These are phyloP conservation scores for cat (Felis catus) DNA, from an alignment of 2,113 vertebrate species.

Conservation along the genomic window DNA sequence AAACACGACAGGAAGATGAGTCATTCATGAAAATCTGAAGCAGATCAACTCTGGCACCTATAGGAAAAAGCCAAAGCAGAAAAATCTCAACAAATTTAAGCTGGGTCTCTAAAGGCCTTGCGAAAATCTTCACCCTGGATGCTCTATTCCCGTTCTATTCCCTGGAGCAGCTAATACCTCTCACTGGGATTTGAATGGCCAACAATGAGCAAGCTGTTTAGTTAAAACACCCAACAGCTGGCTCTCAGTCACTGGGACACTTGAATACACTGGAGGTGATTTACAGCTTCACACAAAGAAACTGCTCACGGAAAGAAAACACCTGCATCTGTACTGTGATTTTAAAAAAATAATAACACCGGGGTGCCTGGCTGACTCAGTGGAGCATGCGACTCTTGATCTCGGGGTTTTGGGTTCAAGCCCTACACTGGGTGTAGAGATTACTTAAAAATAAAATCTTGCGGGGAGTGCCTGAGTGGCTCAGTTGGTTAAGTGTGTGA, in stretches of 20 bases:
- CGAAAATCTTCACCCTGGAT: conserved; percentile 62
- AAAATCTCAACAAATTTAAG: conserved; percentile 74
- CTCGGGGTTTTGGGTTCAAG: neutral
- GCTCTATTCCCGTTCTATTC: conserved; percentile 58
- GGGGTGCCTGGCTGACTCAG: neutral
- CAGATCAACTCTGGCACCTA: conserved; percentile 64
- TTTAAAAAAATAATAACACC: neutral
- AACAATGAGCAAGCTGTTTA: conserved; percentile 34
- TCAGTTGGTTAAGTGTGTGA: no score
- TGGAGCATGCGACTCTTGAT: neutral
- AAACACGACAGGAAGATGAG: conserved; percentile 19
- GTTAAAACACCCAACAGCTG: conserved; percentile 50
- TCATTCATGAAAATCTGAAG: conserved; percentile 66
- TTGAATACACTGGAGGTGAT: conserved; percentile 14
- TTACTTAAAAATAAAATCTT: neutral
- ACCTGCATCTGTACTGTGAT: conserved; percentile 32
- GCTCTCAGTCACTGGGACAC: conserved; percentile 18
- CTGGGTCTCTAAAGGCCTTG: conserved; percentile 42
- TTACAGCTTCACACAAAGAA: conserved; percentile 17
- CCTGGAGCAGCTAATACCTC: conserved; percentile 47
- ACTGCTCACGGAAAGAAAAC: conserved; percentile 53
- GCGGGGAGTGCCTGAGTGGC: no score
- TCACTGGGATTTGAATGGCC: neutral
- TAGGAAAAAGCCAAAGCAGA: conserved; percentile 72
- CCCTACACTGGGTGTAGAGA: neutral